phyloP scores from a whole-genome alignment of 2,113 vertebrate species.

The Carassius auratus region DNA sequence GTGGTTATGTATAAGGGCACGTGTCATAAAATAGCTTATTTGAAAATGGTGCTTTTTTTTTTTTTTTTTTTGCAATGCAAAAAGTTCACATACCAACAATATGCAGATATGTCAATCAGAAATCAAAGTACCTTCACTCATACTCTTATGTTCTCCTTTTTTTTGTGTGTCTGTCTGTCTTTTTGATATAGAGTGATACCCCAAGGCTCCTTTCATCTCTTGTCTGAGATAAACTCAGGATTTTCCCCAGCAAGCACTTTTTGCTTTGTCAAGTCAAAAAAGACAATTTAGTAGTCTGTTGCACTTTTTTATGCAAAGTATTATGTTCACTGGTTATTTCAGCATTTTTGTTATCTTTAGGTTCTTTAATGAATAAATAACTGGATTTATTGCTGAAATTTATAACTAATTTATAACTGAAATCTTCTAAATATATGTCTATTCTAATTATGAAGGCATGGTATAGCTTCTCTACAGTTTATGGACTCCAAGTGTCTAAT shows the following conservation, averaged over 20 bases:
- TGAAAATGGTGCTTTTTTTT: background rate
- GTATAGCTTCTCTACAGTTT: background rate
- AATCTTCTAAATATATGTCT: background rate
- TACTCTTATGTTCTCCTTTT: too few relatives aligned
- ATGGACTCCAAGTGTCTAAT: constrained; percentile 13
- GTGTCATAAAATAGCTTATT: background rate
- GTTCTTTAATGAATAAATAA: background rate
- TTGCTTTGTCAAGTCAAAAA: background rate
- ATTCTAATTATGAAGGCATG: background rate
- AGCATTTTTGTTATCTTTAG: background rate
- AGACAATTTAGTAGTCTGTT: background rate
- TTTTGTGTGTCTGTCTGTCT: background rate
- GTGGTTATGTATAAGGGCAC: background rate
- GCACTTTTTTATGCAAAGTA: background rate
- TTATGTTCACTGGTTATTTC: background rate
- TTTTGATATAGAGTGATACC: background rate
- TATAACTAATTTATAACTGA: background rate
- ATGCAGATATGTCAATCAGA: background rate
- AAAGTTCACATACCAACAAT: background rate
- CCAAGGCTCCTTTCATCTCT: background rate
- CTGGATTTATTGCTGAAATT: background rate
- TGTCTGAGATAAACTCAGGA: background rate
- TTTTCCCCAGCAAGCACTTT: background rate
- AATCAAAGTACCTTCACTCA: too few relatives aligned
- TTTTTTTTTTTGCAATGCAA: background rate